A percentile compares a stretch with the other conserved stretches of the same genome.
These are phyloP conservation scores for Tauraco hartlaubi DNA, from an alignment of 2,797 vertebrate genomes.

Conservation along the genomic window DNA sequence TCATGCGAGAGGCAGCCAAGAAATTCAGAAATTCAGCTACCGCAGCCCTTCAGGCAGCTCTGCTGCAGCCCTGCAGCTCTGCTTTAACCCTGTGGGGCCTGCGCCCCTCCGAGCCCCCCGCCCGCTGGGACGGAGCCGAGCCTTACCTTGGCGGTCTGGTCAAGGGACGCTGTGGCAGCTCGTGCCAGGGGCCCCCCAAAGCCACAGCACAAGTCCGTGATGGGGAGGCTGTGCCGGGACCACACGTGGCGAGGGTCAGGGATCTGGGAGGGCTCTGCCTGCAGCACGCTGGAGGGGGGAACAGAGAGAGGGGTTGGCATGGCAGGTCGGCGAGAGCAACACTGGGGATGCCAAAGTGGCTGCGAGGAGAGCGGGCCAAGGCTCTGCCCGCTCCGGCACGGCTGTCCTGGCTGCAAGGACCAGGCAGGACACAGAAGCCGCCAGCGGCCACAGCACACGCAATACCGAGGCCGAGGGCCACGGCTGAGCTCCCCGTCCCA, in stretches of 20 bases:
- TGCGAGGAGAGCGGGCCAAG: neutral
- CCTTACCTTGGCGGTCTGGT: conserved; percentile 94
- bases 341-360: neutral
- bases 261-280: conserved; percentile 85
- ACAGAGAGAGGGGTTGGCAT: neutral
- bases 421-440: neutral
- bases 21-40: conserved; percentile 19
- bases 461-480: rapidly evolving
- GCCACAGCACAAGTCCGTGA: conserved; percentile 95
- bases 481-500: neutral
- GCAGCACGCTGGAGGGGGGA: conserved; percentile 84
- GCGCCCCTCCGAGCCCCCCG: rapidly evolving
- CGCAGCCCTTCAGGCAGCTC: neutral
- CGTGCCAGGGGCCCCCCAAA: conserved; percentile 91
- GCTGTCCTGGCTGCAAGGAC: neutral
- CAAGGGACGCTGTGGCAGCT: conserved; percentile 90
- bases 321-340: neutral
- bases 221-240: conserved; percentile 92
- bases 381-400: neutral
- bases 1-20: conserved; percentile 46
- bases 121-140: rapidly evolving
- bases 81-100: neutral
- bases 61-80: neutral
- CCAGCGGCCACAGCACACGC: rapidly evolving
- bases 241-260: conserved; percentile 91